These are phyloP conservation scores for Corydoras maculifer DNA, from an alignment of 2,113 vertebrate species.

Conservation along the genomic window DNA sequence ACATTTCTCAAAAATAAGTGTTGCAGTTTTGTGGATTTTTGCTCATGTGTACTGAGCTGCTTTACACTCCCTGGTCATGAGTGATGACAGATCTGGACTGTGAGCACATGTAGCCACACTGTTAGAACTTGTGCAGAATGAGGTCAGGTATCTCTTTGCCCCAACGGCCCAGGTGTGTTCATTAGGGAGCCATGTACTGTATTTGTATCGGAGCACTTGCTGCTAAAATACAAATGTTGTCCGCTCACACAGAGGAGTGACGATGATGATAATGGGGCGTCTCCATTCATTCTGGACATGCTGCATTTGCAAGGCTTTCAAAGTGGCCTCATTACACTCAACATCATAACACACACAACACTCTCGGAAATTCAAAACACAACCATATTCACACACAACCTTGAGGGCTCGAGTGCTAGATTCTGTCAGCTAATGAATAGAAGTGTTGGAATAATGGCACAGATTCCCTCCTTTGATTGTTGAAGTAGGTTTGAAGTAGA, in stretches of 20 bases:
- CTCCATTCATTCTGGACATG: conserved; percentile 2
- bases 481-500: conserved; percentile 45
- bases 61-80: too few species aligned
- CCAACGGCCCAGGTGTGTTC: too few species aligned
- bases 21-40: too few species aligned
- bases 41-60: too few species aligned
- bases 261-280: conserved; percentile 2
- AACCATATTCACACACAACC: not conserved
- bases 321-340: conserved; percentile 29
- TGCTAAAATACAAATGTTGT: not conserved
- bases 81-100: too few species aligned
- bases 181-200: too few species aligned
- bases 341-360: conserved; percentile 36
- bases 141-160: too few species aligned
- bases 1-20: too few species aligned
- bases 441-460: conserved; percentile 42
- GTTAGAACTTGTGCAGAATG: too few species aligned
- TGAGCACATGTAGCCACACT: too few species aligned
- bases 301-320: conserved; percentile 56
- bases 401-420: not conserved
- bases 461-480: conserved; percentile 51
- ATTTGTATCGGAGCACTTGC: too few species aligned
- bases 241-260: not conserved
- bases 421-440: conserved; percentile 47
- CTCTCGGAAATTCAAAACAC: not conserved